Base-by-base conservation (phyloP, 2,113 vertebrate species). In the Malurus elegans region DNA sequence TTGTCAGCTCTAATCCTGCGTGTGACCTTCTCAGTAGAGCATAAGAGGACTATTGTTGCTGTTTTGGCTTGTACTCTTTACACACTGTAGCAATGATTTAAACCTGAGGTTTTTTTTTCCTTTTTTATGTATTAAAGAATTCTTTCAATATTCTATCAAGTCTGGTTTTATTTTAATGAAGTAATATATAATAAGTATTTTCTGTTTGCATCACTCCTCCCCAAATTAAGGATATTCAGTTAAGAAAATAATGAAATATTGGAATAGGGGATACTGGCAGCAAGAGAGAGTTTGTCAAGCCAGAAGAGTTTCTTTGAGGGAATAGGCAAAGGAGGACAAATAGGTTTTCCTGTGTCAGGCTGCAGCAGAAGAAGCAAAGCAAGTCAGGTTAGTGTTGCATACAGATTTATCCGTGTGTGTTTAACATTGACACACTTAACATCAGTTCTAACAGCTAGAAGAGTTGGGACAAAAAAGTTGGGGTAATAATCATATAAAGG, bases 1-100 rank as follows among this genome's bases (percentile, higher is more conserved):
- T 94, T 85, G 73, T 84, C 51, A 34, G n/a, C 73, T 92, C 91
- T 87, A 93, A 67, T 95, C 73, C 76, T 69, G 21, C 79, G 4
- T n/a, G 65, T 1, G 6, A 78, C 80, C 80, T 94, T 82, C 75
- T 92, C 70, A 92, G 56, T 44, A 60, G 18, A 75, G 25, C 20
- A 79, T 51, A 79, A 88, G 57, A 81, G 53, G 44, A 40, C 73
- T 57, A 28, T 84, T 88, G 83, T 95, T 93, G 47, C 51, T 92
- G 36, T 40, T 42, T 60, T 88, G 82, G 58, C 61, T 90, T 36
- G 5, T 86, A 12, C 42, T 79, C 36, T 85, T 95, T 51, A 6
- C 29, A 31, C 20, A 4, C 47, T 94, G 8, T n/a, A 89, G 72
- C 71, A 88, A 17, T 65, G 72, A 73, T 67, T 90, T 65, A 38